Conservation (phyloP, 2,888 invertebrate genomes). For the Doris montereyensis region DNA sequence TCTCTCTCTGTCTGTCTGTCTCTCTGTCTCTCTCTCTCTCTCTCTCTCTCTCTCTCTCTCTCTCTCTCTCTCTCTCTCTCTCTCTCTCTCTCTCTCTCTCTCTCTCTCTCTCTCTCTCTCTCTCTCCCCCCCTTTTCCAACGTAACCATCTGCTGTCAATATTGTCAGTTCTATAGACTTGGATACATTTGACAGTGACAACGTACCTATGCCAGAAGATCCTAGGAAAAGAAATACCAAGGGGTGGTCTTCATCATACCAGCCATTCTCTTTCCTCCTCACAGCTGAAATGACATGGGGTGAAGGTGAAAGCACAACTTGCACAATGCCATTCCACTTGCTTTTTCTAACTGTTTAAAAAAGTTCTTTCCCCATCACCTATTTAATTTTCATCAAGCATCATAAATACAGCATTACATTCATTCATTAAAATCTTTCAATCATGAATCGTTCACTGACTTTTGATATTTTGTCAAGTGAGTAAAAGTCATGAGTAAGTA, state of each 20-base stretch:
- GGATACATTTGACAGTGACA: neutral
- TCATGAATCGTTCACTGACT: too few relatives aligned
- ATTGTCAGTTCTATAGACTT: neutral
- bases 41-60: neutral
- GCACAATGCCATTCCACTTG: too few relatives aligned
- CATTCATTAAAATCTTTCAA: too few relatives aligned
- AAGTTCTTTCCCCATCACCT: too few relatives aligned
- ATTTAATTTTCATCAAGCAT: too few relatives aligned
- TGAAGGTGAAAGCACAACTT: too few relatives aligned
- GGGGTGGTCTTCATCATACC: constrained; percentile 93
- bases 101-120: neutral
- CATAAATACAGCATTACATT: too few relatives aligned
- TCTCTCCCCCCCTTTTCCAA: neutral
- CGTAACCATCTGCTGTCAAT: too few relatives aligned
- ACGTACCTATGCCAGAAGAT: constrained; percentile 88
- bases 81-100: neutral
- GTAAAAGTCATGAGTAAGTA: too few relatives aligned
- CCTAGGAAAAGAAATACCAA: constrained; percentile 92
- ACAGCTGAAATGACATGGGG: too few relatives aligned
- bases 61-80: neutral
- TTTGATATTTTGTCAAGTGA: too few relatives aligned
- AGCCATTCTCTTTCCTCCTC: constrained; percentile 91
- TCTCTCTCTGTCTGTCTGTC: neutral
- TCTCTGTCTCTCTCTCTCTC: neutral
- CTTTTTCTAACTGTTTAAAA: too few relatives aligned